These are phyloP conservation scores for Diabrotica virgifera DNA, from an alignment of 1,140 invertebrate genomes.

Conservation along the genomic window DNA sequence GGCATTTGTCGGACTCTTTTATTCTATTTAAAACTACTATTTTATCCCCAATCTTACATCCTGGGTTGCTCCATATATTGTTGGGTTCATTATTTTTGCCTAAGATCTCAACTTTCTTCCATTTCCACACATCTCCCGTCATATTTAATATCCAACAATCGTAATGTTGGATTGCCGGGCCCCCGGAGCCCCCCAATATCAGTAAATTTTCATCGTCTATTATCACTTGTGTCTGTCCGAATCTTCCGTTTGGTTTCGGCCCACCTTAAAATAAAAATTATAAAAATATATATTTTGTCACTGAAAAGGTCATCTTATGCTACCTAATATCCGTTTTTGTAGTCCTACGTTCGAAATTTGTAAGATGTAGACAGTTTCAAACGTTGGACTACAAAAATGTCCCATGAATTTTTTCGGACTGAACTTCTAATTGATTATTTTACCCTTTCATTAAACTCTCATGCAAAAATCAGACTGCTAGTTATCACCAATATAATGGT, in stretches of 20 bases:
- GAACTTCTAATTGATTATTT: too few relatives aligned
- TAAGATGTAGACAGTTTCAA: too few relatives aligned
- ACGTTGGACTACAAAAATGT: too few relatives aligned
- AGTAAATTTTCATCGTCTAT: constrained; percentile 69
- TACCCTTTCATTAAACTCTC: too few relatives aligned
- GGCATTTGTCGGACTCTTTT: constrained; percentile 49
- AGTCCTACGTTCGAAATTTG: too few relatives aligned
- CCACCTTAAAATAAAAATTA: constrained; percentile 30
- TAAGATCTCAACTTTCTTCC: constrained; percentile 73
- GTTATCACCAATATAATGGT: too few relatives aligned
- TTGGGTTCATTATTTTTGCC: constrained; percentile 75
- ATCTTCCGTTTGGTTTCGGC: constrained; percentile 74
- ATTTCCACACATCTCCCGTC: constrained; percentile 68
- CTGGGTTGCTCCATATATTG: constrained; percentile 90
- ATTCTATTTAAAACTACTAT: constrained; percentile 63
- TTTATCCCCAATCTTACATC: constrained; percentile 73
- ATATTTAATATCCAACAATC: constrained; percentile 66
- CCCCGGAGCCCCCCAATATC: constrained; percentile 65
- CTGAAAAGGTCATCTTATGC: too few relatives aligned
- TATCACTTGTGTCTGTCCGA: constrained; percentile 84
- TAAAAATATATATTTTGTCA: not conserved
- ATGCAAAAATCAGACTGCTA: too few relatives aligned
- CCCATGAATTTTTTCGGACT: too few relatives aligned
- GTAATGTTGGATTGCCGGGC: constrained; percentile 57
- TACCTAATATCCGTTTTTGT: too few relatives aligned